These are phyloP conservation scores for Tetranychus piercei DNA, from an alignment of 2,888 invertebrate genomes.

Conservation along the genomic window DNA sequence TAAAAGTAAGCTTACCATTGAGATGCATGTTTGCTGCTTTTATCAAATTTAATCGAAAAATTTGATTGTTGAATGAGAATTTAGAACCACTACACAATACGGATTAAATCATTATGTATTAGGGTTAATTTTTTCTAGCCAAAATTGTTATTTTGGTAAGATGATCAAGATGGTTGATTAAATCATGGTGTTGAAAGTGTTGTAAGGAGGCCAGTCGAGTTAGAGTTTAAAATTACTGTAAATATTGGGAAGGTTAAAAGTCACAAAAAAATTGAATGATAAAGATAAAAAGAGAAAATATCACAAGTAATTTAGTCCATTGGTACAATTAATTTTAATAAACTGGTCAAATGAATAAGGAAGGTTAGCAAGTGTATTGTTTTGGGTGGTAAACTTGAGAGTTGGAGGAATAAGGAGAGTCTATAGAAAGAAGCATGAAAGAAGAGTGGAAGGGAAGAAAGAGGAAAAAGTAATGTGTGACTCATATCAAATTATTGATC, in stretches of 20 bases:
- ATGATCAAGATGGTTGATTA: neutral
- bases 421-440: neutral
- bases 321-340: too few relatives aligned
- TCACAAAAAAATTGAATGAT: too few relatives aligned
- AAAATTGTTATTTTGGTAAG: neutral
- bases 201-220: neutral
- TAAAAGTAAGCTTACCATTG: neutral
- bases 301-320: too few relatives aligned
- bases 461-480: neutral
- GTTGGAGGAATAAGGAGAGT: neutral
- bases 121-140: too few relatives aligned
- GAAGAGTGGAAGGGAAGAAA: neutral
- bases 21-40: neutral
- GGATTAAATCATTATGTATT: too few relatives aligned
- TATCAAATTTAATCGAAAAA: too few relatives aligned
- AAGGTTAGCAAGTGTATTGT: too few relatives aligned
- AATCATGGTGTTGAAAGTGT: neutral
- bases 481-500: slow-evolving; percentile 1
- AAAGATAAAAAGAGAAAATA: too few relatives aligned
- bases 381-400: too few relatives aligned
- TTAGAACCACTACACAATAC: too few relatives aligned
- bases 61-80: too few relatives aligned
- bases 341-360: too few relatives aligned
- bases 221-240: neutral
- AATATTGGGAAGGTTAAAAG: neutral